Evolutionary conservation across 92 coral and sea anemone genomes (phyloP), one percentile per base, ranked within the genome.

Genomic region (Parazoanthus swiftii): DNA sequence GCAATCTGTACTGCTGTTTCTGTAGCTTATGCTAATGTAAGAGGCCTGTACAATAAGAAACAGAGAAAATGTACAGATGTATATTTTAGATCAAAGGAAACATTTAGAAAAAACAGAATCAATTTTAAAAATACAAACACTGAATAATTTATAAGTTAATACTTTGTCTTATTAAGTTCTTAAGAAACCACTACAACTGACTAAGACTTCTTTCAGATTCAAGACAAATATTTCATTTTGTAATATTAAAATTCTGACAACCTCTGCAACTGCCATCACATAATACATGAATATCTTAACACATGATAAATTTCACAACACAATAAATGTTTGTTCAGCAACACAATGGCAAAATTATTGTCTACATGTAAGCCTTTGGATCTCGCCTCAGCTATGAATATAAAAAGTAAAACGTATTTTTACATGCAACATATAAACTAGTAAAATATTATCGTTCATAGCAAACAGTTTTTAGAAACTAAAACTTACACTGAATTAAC

Each of bases 61-160:
- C 59, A 54, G 58, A 11, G 58, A 9, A 54, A 54, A 7, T 54
- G 59, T 54, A 54, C 18, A 54, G 14, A 54, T 48, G 11, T 11
- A 44, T 29, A 48, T 48, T 48, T 48, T 48, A 48, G 51, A 7
- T 48, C 51, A 48, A 48, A 48, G 51, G 51, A 48, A 48, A 48
- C 51, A 48, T 7, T 54, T 15, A 54, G 9, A 54, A 51, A 13
- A 13, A 54, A 54, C 0, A 35, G 10, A 74, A 74, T 35, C 39
- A 35, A 6, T 36, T 15, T n/a, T n/a, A n/a, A 33, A 42, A 74
- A 74, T 74, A 74, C 23, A 74, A 74, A 74, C 25, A 15, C 77
- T 74, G 77, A 74, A 74, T 74, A 36, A 74, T 74, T 74, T 16
- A 74, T 74, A 74, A 74, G 14, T 74, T 42, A 74, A 74, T 21